Conservation (phyloP, 2,113 vertebrate genomes). For the Gallinago jamesoni region DNA sequence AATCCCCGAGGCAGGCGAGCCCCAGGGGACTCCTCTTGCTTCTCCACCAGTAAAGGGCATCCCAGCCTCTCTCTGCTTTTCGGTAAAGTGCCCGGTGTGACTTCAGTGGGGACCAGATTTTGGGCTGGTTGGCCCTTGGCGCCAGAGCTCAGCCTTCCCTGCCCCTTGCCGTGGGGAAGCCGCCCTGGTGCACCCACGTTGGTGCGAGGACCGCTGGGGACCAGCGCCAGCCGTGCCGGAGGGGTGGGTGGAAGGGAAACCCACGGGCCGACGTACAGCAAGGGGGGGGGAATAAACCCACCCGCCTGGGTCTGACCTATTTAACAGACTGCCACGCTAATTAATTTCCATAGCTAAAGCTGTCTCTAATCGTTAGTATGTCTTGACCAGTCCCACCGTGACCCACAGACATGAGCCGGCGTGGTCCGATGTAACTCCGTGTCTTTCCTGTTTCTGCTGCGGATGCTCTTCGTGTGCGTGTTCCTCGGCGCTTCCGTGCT, state of each 20-base stretch:
- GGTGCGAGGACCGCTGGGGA: accelerated
- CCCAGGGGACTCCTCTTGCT: neutral
- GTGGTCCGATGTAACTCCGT: conserved; percentile 11
- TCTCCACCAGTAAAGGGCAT: neutral
- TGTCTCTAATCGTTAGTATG: conserved; percentile 52
- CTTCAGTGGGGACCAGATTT: neutral
- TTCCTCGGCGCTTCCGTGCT: conserved; percentile 51
- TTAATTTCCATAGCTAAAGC: conserved; percentile 28
- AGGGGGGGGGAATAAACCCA: neutral
- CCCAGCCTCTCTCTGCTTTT: accelerated
- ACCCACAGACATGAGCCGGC: neutral
- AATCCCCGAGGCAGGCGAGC: neutral
- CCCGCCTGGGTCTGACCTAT: neutral
- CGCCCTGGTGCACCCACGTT: accelerated
- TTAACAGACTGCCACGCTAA: neutral
- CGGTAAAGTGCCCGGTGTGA: accelerated
- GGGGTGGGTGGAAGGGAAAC: neutral
- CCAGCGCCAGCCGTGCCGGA: neutral
- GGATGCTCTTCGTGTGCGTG: conserved; percentile 33
- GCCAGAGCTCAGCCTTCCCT: neutral
- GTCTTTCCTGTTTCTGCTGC: conserved; percentile 37
- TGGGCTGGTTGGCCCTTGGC: neutral
- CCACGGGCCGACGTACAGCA: neutral
- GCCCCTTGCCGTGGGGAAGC: neutral
- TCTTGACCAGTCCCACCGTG: conserved; percentile 16